These are phyloP conservation scores for Cardiocondyla obscurior DNA, from an alignment of 1,140 invertebrate species.

Conservation along the genomic window DNA sequence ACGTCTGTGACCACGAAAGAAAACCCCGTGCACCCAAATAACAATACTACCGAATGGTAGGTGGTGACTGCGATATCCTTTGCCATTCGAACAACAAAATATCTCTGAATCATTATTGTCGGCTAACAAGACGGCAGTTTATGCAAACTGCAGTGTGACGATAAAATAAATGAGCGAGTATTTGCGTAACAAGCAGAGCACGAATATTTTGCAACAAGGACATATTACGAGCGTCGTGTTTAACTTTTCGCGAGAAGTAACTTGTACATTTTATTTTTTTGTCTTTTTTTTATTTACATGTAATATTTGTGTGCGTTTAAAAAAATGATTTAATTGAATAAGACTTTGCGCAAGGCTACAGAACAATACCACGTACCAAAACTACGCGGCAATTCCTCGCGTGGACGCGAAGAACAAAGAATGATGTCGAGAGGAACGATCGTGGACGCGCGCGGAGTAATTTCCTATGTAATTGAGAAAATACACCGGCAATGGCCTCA, in stretches of 20 bases:
- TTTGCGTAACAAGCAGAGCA: background rate
- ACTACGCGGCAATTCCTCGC: slow-evolving; percentile 9
- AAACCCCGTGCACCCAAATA: background rate
- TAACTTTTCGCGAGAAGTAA: background rate
- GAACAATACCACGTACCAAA: too few species aligned
- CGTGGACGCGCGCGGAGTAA: slow-evolving; percentile 25
- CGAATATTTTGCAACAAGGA: background rate
- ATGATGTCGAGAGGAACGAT: slow-evolving; percentile 6
- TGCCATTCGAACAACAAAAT: background rate
- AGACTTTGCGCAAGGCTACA: too few species aligned
- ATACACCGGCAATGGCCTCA: slow-evolving; percentile 66
- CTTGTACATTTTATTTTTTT: background rate
- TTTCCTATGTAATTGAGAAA: slow-evolving; percentile 70
- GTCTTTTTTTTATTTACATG: too few species aligned
- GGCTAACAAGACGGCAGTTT: background rate
- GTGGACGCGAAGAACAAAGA: background rate
- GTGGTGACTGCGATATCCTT: background rate
- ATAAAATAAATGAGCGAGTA: background rate
- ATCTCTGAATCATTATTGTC: background rate
- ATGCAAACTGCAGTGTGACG: background rate
- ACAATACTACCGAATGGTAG: background rate
- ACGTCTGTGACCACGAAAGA: slow-evolving; percentile 41
- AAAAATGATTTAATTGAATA: too few species aligned
- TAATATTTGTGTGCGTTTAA: too few species aligned
- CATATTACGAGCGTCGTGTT: background rate